These are phyloP conservation scores for Pempheris klunzingeri DNA, from an alignment of 2,797 vertebrate genomes.

Conservation along the genomic window DNA sequence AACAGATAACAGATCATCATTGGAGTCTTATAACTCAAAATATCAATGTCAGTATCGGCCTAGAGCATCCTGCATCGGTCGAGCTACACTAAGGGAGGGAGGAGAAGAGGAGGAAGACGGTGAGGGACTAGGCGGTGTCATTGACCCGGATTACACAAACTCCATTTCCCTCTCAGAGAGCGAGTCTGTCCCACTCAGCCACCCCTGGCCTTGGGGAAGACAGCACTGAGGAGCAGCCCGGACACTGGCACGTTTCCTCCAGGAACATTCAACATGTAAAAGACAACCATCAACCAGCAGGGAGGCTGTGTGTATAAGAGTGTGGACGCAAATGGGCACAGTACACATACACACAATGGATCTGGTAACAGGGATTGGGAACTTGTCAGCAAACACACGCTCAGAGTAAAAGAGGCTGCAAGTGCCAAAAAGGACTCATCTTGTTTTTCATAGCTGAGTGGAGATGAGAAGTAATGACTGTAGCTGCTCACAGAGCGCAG, in stretches of 20 bases:
- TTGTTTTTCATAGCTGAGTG: slow-evolving; percentile 62
- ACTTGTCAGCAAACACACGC: slow-evolving; percentile 17
- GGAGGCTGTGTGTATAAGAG: not conserved
- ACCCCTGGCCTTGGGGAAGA: slow-evolving; percentile 62
- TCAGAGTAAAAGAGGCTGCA: slow-evolving; percentile 1
- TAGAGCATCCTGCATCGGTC: not conserved
- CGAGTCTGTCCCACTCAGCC: slow-evolving; percentile 63
- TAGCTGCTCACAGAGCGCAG: slow-evolving; percentile 40
- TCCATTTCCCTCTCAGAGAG: slow-evolving; percentile 81
- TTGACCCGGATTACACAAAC: slow-evolving; percentile 72
- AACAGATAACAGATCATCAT: no score
- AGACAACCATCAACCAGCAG: not conserved
- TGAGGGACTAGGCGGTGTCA: slow-evolving; percentile 62
- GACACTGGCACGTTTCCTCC: slow-evolving; percentile 13
- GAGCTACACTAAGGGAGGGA: not conserved
- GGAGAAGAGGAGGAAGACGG: slow-evolving; percentile 34
- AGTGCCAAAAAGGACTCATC: slow-evolving; percentile 62
- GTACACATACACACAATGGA: not conserved
- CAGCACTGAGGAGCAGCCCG: slow-evolving; percentile 30
- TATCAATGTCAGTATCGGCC: not conserved
- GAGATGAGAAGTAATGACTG: slow-evolving; percentile 64
- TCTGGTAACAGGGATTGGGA: not conserved
- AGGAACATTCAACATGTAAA: slow-evolving; percentile 28
- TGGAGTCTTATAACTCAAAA: no score
- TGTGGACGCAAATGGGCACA: slow-evolving; percentile 4